These are phyloP conservation scores for Knipowitschia caucasica DNA, from an alignment of 2,797 vertebrate genomes.

Conservation along the genomic window DNA sequence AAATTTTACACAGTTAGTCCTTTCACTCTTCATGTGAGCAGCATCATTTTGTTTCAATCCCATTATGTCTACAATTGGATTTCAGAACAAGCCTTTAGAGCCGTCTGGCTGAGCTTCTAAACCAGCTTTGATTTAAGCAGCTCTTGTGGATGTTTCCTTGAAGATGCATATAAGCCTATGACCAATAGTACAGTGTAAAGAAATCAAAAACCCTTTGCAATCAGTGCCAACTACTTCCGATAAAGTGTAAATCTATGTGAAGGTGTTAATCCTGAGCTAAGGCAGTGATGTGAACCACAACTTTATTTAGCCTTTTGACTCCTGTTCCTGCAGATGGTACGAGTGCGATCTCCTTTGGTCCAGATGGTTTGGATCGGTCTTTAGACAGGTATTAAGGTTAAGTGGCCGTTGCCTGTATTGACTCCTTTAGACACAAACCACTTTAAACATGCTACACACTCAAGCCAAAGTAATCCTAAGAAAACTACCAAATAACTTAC, in stretches of 20 bases:
- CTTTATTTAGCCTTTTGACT: conserved; percentile 6
- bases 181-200: conserved; percentile 12
- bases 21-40: conserved; percentile 35
- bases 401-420: conserved; percentile 43
- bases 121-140: conserved; percentile 77
- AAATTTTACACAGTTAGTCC: conserved; percentile 24
- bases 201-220: neutral
- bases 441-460: conserved; percentile 9
- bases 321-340: conserved; percentile 26
- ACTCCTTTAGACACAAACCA: conserved; percentile 33
- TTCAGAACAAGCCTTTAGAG: conserved; percentile 72
- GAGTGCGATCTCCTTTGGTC: conserved; percentile 54
- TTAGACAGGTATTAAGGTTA: conserved; percentile 68
- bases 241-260: conserved; percentile 35
- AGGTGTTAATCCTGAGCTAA: conserved; percentile 28
- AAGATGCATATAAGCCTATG: conserved; percentile 55
- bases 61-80: conserved; percentile 78
- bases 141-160: conserved; percentile 57
- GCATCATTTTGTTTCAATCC: conserved; percentile 69
- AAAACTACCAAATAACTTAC: neutral
- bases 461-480: neutral
- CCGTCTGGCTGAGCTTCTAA: conserved; percentile 76
- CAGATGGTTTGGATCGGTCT: conserved; percentile 73
- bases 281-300: conserved; percentile 25
- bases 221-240: neutral